Evolutionary conservation across 2,888 invertebrate genomes (phyloP), one percentile per base, ranked within the genome.

Genomic region (Teleogryllus oceanicus): DNA sequence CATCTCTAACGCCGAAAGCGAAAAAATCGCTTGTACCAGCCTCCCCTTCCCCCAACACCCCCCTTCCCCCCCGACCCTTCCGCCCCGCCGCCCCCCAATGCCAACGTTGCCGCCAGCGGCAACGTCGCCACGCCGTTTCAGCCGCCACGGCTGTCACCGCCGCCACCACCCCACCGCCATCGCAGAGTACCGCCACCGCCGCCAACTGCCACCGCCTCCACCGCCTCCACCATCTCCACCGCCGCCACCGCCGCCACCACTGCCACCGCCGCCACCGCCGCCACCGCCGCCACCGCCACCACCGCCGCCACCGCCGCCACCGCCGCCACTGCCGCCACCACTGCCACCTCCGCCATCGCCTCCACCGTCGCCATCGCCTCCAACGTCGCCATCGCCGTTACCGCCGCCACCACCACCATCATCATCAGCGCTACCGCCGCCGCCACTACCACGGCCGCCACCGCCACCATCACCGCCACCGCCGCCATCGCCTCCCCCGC

Each of bases 171-270:
- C 5, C 62, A 13, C 0, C 12, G 13, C 5, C 1, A 5, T 8
- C 5, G 24, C 2, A 2, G 2, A n/a, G n/a, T n/a, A 37, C 0
- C 1, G 1, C 4, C 62, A 2, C n/a, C 10, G 3, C 8, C 62
- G 16, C 13, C 13, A 2, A 2, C 2, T n/a, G 8, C 62, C 13
- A 4, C 62, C 3, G 2, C 37, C 37, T 5, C 8, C 37, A 4
- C 0, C 37, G 4, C 37, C 37, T 1, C 37, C 37, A 8, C 37
- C 24, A 24, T 3, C 24, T 24, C 24, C 24, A 4, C 2, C 3
- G 24, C 2, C 24, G 5, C 2, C 2, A 37, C 4, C 2, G 21
- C 21, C 21, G 21, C 24, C 24, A 2, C 2, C 0, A 3, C 24
- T 10, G 2, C 4, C 2, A 10, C 62, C 3, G 13, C 62, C 18